phyloP scores from a whole-genome alignment of 2,113 vertebrate genomes.

The Holacanthus passer region DNA sequence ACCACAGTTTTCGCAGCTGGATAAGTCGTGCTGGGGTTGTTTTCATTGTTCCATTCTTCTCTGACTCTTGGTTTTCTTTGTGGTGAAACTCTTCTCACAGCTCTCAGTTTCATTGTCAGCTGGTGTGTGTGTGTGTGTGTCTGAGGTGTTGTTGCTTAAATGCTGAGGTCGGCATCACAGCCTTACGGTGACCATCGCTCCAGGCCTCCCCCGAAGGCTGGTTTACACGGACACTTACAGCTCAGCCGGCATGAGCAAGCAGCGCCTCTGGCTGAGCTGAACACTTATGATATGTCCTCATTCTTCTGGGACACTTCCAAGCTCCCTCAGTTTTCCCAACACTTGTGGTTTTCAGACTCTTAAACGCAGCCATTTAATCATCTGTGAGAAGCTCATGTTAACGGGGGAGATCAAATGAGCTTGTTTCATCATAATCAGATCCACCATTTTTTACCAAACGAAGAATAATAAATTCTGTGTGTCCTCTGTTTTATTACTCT shows the following conservation, averaged over 20 bases:
- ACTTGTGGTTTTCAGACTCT: conserved; percentile 20
- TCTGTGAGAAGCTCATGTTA: conserved; percentile 7
- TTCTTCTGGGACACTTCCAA: conserved; percentile 42
- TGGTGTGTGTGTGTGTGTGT: conserved; percentile 10
- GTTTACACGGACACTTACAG: conserved; percentile 45
- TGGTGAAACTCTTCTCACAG: conserved; percentile 34
- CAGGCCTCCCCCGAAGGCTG: conserved; percentile 65
- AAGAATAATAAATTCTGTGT: background rate
- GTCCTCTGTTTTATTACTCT: conserved; percentile 3
- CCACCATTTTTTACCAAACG: background rate
- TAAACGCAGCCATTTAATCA: conserved; percentile 25
- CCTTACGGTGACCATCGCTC: conserved; percentile 63
- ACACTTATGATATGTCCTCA: conserved; percentile 19
- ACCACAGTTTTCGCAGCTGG: conserved; percentile 67
- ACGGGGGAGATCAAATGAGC: background rate
- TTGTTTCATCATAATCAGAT: conserved; percentile 11
- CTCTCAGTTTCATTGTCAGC: conserved; percentile 43
- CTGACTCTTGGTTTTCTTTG: conserved; percentile 49
- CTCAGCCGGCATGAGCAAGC: conserved; percentile 39
- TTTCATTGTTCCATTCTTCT: conserved; percentile 68
- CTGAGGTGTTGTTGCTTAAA: conserved; percentile 44
- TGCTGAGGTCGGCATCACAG: conserved; percentile 35
- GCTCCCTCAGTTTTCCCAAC: background rate
- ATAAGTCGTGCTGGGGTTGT: conserved; percentile 55
- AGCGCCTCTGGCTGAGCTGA: conserved; percentile 55